These are phyloP conservation scores for Equus przewalskii DNA, from an alignment of 2,113 vertebrate genomes.

Conservation along the genomic window DNA sequence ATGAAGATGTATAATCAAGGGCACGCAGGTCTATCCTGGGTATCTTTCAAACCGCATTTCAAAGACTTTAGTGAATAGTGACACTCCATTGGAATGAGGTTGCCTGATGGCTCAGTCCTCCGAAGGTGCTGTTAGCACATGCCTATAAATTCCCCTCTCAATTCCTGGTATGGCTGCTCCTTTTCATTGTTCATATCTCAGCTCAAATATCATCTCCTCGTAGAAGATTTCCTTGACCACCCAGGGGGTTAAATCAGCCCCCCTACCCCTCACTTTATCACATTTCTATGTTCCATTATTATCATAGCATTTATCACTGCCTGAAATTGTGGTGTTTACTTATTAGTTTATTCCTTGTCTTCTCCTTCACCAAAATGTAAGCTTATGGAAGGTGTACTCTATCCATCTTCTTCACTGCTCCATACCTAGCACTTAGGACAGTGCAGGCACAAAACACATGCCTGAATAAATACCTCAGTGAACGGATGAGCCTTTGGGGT, in stretches of 20 bases:
- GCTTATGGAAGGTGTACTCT: background rate
- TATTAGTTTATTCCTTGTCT: background rate
- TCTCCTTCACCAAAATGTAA: background rate
- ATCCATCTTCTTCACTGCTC: background rate
- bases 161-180: background rate
- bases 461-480: background rate
- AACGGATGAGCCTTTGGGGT: background rate
- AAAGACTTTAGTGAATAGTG: background rate
- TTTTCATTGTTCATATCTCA: background rate
- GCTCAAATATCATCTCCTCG: background rate
- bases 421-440: background rate
- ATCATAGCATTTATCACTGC: background rate
- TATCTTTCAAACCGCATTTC: slow-evolving; percentile 21
- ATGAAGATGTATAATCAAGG: background rate
- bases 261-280: background rate
- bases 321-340: background rate
- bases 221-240: background rate
- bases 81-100: background rate
- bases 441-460: background rate
- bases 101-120: background rate
- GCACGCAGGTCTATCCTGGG: background rate
- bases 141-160: background rate
- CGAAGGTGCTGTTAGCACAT: background rate
- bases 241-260: background rate
- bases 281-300: background rate